Percentiles rank a stretch among this genome's conserved stretches.
These are phyloP conservation scores for Lumbricus terrestris DNA, from an alignment of 2,888 invertebrate genomes.

Conservation along the genomic window DNA sequence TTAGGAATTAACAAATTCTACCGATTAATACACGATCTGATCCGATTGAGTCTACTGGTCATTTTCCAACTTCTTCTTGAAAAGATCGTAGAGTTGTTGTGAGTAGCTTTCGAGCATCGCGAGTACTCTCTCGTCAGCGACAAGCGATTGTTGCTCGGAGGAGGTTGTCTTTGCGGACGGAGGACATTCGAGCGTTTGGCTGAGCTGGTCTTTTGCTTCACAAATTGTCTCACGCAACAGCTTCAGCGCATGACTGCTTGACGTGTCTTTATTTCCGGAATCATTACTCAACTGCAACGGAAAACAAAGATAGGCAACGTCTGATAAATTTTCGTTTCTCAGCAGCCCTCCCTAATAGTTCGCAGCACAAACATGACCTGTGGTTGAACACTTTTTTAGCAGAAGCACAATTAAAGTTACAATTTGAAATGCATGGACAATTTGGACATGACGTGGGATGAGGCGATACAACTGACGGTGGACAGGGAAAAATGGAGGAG, in stretches of 20 bases:
- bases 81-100: conserved; percentile 6
- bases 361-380: too few relatives aligned
- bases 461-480: too few relatives aligned
- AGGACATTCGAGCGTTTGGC: not conserved
- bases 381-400: too few relatives aligned
- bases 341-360: too few relatives aligned
- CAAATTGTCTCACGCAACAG: not conserved
- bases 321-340: too few relatives aligned
- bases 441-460: too few relatives aligned
- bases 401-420: too few relatives aligned
- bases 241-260: not conserved
- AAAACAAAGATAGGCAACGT: not conserved
- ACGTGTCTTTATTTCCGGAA: not conserved
- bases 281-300: not conserved
- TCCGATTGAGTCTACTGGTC: not conserved
- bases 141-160: not conserved
- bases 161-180: not conserved
- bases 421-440: too few relatives aligned
- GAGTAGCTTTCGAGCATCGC: not conserved
- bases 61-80: conserved; percentile 11
- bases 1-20: not conserved
- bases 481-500: too few relatives aligned
- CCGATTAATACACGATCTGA: not conserved
- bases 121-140: not conserved
- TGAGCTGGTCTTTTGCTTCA: not conserved